Evolutionary conservation across 2,113 vertebrate genomes (phyloP).

Genomic region (Pampusana beccarii): DNA sequence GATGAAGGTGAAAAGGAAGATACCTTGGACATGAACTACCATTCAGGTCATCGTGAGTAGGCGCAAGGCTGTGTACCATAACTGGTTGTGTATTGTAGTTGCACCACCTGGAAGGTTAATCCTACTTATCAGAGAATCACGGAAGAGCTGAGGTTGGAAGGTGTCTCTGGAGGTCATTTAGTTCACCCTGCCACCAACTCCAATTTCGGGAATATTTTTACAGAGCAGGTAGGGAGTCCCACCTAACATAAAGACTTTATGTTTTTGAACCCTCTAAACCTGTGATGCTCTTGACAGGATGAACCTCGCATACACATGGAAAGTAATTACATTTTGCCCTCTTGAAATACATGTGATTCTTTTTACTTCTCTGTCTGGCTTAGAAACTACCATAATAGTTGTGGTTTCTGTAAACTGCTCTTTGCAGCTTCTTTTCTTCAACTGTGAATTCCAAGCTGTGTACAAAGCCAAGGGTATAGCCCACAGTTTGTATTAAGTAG

Average conservation of each 20-base stretch:
- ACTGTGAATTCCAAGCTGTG: not conserved
- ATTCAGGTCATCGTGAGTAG: accelerated
- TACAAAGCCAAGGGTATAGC: conserved; percentile 4
- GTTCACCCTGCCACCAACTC: not conserved
- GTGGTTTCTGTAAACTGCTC: not conserved
- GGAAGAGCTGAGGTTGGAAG: not conserved
- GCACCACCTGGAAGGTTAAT: not conserved
- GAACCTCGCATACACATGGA: not conserved
- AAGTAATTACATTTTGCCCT: not conserved
- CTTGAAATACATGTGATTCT: not conserved
- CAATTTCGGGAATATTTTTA: not conserved
- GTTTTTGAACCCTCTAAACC: not conserved
- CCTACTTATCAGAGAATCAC: not conserved
- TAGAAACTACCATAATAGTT: not conserved
- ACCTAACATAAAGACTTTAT: not conserved
- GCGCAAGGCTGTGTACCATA: not conserved
- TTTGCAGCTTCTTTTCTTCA: not conserved
- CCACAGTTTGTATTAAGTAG: conserved; percentile 34
- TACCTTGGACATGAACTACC: not conserved
- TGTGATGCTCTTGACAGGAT: not conserved
- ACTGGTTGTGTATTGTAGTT: not conserved
- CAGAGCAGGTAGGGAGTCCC: not conserved
- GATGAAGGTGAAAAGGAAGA: not conserved
- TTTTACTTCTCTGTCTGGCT: not conserved
- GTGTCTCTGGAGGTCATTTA: not conserved